Base-by-base conservation (phyloP, 2,888 invertebrate genomes). In the Xiphydria camelus region DNA sequence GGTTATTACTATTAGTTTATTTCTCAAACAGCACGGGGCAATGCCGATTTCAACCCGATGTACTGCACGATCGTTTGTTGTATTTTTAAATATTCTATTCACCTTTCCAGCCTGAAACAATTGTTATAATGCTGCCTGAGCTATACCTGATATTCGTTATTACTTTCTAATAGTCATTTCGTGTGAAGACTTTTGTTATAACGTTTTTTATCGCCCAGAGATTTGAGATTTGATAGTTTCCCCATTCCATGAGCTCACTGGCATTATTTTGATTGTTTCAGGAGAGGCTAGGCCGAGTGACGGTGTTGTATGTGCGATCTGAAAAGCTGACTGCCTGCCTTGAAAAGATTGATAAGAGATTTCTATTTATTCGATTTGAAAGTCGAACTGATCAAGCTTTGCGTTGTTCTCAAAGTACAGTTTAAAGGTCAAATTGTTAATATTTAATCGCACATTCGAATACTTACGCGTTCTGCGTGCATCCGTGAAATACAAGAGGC, bases 221-320 rank as follows among this genome's bases (percentile, higher is more conserved):
- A 48, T 41, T 48, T 36, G 42, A 55, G 17, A 34, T 15, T 18
- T 10, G 17, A 10, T 34, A 10, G 10, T 10, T 9, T 18, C 34
- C 18, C 6, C 4, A 34, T 18, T 34, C 34, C 21, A 23, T 22
- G 55, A 71, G 73, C 73, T 73, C 73, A 73, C 68, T 62, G 65
- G 73, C 73, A 73, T 73, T 71, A 73, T 73, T 73, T 73, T 73
- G 69, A 76, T 78, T 81, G 81, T 81, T 82, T 81, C 81, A 82
- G 82, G 80, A 79, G 77, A 75, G 77, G 73, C 70, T 71, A 69
- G 66, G 65, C 56, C 58, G 55, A 53, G 56, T 54, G 50, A 55
- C 48, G 59, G 45, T 58, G 60, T 61, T 62, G 15, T 15, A 3
- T 29, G 29, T 5, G 29, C 9, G 29, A 29, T 29, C 55, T 49